Base-by-base conservation (phyloP, 2,888 invertebrate species). In the Polyommatus icarus region DNA sequence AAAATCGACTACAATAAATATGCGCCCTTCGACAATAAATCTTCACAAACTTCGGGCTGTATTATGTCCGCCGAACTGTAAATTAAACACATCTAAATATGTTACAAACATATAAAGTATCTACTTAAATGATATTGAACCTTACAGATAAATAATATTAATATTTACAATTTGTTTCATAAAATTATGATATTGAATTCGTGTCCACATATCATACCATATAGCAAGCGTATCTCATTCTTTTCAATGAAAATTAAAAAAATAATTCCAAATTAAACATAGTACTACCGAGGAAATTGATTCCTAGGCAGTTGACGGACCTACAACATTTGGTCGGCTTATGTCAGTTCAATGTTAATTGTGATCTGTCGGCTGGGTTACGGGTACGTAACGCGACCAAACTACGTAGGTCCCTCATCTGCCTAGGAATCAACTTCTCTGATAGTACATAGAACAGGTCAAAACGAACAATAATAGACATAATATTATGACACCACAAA, bases 11-110 rank as follows among this genome's bases (percentile, higher is more conserved):
- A 85, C 83, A 85, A 83, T 85, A 87, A 86, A 81, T 84, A 85
- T 84, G 83, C 83, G 81, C 82, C 79, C 71, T 46, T 76, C 75
- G 72, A 77, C 40, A 79, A 75, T 57, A 78, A 61, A 76, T 78
- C 78, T 36, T 72, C 79, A 77, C 61, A 80, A 79, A 79, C 76
- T 29, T 77, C 78, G 76, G 80, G 82, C 82, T 83, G 80, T 80
- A 59, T 81, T 82, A 83, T 82, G 82, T 82, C 83, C 82, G 84
- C 83, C 86, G 83, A 82, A 82, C 78, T 90, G 90, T 91, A 91
- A 91, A 91, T 87, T 86, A 91, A 91, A 92, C 90, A 90, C 90
- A 84, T 90, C 88, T 91, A 89, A 88, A 89, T 91, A 89, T 91
- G 87, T 90, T 90, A 91, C 88, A 90, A 87, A 88, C 88, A 90